Percentiles rank a stretch among this genome's conserved stretches.
Evolutionary conservation across 2,797 vertebrate genomes (phyloP).

Genomic region (Acanthurus leucopareius): DNA sequence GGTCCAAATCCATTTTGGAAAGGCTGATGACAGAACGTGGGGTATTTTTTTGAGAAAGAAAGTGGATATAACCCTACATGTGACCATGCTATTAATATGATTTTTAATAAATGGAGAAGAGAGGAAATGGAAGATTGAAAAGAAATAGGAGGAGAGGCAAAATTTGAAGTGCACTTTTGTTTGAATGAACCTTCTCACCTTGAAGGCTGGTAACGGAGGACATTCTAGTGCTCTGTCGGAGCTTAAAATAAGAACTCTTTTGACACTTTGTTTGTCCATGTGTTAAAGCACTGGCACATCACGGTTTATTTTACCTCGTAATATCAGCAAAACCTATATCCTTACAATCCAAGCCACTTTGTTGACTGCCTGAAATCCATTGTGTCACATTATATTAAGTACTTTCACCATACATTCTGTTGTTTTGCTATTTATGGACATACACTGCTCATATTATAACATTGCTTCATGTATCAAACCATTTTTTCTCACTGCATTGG

Average conservation of each 20-base stretch:
- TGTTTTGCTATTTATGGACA: neutral
- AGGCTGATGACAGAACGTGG: neutral
- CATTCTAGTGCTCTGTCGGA: neutral
- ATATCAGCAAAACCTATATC: too few relatives aligned
- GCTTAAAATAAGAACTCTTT: neutral
- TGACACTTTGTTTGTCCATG: neutral
- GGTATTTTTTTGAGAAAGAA: neutral
- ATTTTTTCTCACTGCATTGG: slow-evolving; percentile 3
- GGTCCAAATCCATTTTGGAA: slow-evolving; percentile 11
- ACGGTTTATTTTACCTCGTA: too few relatives aligned
- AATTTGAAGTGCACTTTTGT: slow-evolving; percentile 21
- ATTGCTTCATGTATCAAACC: slow-evolving; percentile 21
- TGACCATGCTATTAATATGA: neutral
- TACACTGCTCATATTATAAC: neutral
- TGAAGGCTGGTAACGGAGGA: slow-evolving; percentile 7
- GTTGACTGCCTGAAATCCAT: slow-evolving; percentile 2
- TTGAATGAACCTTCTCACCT: slow-evolving; percentile 61
- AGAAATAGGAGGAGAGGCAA: neutral
- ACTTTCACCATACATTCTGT: neutral
- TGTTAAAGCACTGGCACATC: neutral
- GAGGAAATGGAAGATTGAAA: neutral
- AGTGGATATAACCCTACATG: neutral
- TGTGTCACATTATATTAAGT: neutral
- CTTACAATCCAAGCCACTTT: neutral
- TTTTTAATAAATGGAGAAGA: slow-evolving; percentile 3